A percentile compares a stretch with the other conserved stretches of the same genome.
phyloP scores from a whole-genome alignment of 1,140 invertebrate species.

The Scaptodrosophila lebanonensis region DNA sequence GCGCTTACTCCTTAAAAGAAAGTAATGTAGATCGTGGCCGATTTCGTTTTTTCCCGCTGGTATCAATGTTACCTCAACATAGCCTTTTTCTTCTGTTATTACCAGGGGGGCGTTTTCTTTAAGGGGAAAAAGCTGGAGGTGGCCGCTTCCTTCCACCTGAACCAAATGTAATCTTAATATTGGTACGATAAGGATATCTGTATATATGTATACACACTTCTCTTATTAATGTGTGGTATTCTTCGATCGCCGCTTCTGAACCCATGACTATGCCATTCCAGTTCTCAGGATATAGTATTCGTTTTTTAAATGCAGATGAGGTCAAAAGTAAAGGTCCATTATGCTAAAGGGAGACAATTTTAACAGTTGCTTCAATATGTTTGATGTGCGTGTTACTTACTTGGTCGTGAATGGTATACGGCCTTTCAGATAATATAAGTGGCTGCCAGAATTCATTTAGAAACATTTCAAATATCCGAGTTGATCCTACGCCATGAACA shows the following conservation, averaged over 20 bases:
- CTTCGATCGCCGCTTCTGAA: slow-evolving; percentile 11
- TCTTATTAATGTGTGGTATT: no score
- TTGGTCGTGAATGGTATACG: slow-evolving; percentile 28
- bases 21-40: slow-evolving; percentile 13
- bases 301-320: slow-evolving; percentile 34
- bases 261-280: slow-evolving; percentile 31
- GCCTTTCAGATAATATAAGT: slow-evolving; percentile 16
- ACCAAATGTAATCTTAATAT: background rate
- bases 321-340: slow-evolving; percentile 38
- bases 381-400: background rate
- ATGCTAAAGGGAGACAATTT: slow-evolving; percentile 21
- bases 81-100: background rate
- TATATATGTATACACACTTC: no score
- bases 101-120: no score
- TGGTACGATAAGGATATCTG: background rate
- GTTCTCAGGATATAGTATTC: slow-evolving; percentile 13
- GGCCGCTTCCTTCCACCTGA: slow-evolving; percentile 12
- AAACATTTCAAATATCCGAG: slow-evolving; percentile 51
- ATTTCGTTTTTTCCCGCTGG: slow-evolving; percentile 11
- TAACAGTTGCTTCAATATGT: background rate
- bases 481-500: no score
- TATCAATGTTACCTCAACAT: slow-evolving; percentile 29
- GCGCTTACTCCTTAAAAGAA: slow-evolving; percentile 46
- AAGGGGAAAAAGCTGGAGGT: no score
- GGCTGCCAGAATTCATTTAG: slow-evolving; percentile 54